Base-by-base conservation (phyloP, 2,797 vertebrate genomes). In the Gymnothorax reevesii region DNA sequence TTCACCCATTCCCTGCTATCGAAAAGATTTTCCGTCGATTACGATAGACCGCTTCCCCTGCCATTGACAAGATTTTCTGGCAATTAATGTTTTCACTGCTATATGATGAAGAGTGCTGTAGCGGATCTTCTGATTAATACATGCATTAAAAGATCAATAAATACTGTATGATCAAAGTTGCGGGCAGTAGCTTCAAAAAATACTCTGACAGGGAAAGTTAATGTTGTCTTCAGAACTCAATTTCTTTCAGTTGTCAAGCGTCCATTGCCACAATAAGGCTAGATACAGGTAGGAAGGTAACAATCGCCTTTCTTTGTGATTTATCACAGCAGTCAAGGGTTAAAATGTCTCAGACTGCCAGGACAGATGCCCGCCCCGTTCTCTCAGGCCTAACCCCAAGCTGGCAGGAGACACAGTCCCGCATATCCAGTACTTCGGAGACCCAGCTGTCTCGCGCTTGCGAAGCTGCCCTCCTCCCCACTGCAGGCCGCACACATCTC, bases 301-400 rank as follows among this genome's bases (percentile, higher is more conserved):
- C 5, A n/a, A 64, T 17, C 60, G 7, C 59, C 59, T 13, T 60
- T 64, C 6, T 20, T 20, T 7, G 2, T 60, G 59, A 20, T 20
- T 20, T 20, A 20, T 20, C 60, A 20, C 4, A 4, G 33, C 33
- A 42, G 33, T 42, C 2, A 64, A 64, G 60, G 60, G 60, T 64
- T n/a, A 52, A 55, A 64, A n/a, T 0, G 13, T n/a, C 55, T 27
- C 69, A 60, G 1, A 88, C 91, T 95, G 95, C 91, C 94, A 93
- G 88, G 73, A 95, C 95, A 91, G 92, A 95, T 90, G 93, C 88
- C 90, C 90, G 93, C 95, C 95, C 94, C 95, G 94, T 93, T 91
- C 93, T 94, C 95, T 92, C 91, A 91, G 92, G 94, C 93, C 94
- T 94, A 93, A 95, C 95, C 96, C 94, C 95, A 94, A 88, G 89